Conservation (phyloP, 2,888 invertebrate species). For the Tiphia femorata region DNA sequence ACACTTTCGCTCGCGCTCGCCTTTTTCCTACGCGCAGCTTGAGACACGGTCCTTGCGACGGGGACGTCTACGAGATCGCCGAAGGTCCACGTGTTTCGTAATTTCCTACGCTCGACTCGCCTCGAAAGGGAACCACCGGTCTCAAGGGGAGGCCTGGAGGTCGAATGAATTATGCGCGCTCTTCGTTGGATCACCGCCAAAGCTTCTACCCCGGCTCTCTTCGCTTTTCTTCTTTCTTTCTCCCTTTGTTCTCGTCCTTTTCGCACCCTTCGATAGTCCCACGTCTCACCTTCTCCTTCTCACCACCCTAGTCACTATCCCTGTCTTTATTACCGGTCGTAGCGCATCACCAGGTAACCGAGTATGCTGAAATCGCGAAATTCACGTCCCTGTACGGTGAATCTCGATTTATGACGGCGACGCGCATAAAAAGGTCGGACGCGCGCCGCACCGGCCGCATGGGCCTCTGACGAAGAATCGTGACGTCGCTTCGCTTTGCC, state of each 20-base stretch:
- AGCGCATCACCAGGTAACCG: not conserved
- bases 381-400: not conserved
- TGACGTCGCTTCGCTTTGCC: too few relatives aligned
- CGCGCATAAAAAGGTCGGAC: too few relatives aligned
- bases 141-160: slow-evolving; percentile 33
- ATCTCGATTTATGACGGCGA: too few relatives aligned
- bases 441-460: too few relatives aligned
- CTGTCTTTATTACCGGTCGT: not conserved
- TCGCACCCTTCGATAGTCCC: not conserved
- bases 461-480: too few relatives aligned
- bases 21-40: not conserved
- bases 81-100: slow-evolving; percentile 20
- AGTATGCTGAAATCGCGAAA: not conserved
- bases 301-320: too few relatives aligned
- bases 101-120: slow-evolving; percentile 20
- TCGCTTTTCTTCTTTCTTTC: not conserved
- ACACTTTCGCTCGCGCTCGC: not conserved
- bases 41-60: too few relatives aligned
- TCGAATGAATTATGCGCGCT: slow-evolving; percentile 47
- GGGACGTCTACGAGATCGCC: not conserved
- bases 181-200: slow-evolving; percentile 53
- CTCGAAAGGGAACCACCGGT: slow-evolving; percentile 4
- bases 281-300: too few relatives aligned
- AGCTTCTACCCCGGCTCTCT: slow-evolving; percentile 30
- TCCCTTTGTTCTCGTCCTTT: not conserved